These are phyloP conservation scores for Sapajus apella DNA, from an alignment of 2,113 vertebrate species.

Conservation along the genomic window DNA sequence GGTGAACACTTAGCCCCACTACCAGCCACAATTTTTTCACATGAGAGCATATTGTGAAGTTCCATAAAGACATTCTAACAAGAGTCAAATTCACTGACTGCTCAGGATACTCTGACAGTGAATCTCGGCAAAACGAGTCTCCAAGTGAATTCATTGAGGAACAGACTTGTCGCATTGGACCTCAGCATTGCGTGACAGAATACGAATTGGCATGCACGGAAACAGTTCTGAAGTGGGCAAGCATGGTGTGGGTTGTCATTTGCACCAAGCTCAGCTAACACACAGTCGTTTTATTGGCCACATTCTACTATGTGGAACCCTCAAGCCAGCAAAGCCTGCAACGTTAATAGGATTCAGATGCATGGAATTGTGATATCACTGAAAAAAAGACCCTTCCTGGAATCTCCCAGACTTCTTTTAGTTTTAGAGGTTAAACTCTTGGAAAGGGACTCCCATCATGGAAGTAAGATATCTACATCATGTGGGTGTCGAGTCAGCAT, in stretches of 20 bases:
- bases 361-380: accelerated
- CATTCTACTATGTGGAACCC: background rate
- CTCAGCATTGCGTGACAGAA: background rate
- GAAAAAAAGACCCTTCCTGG: background rate
- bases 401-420: background rate
- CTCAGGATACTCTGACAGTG: background rate
- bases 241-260: background rate
- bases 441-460: background rate
- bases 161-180: background rate
- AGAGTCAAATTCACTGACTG: background rate
- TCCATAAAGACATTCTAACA: background rate
- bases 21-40: background rate
- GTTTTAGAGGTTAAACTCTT: background rate
- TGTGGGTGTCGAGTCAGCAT: background rate
- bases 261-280: background rate
- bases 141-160: background rate
- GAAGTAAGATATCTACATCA: accelerated
- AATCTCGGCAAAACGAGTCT: background rate
- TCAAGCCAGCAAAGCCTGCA: background rate
- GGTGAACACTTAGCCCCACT: background rate
- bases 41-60: background rate
- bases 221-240: background rate
- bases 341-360: background rate
- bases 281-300: background rate
- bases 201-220: background rate